phyloP scores from a whole-genome alignment of 2,113 vertebrate species.

The Pterocles orientalis region DNA sequence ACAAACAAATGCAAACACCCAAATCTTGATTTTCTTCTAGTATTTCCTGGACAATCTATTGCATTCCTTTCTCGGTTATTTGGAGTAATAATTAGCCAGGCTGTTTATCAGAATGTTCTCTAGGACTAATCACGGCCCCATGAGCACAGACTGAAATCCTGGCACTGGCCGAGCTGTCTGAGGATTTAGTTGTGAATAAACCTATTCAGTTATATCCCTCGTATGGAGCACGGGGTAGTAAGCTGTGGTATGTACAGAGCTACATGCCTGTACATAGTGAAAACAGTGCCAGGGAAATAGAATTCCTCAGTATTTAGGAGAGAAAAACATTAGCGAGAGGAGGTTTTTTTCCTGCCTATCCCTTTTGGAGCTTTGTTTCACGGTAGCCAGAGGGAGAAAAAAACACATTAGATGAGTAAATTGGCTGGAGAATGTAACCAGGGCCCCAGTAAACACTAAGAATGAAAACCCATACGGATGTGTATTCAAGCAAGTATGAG shows the following conservation, averaged over 20 bases:
- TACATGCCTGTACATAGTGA: neutral
- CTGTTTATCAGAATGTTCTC: conserved; percentile 32
- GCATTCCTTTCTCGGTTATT: neutral
- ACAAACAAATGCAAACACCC: conserved; percentile 23
- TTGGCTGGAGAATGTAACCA: conserved; percentile 66
- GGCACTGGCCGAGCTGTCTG: neutral
- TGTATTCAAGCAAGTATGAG: conserved; percentile 49
- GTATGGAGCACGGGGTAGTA: conserved; percentile 1
- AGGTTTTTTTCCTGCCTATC: neutral
- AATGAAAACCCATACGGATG: conserved; percentile 37
- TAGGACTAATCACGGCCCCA: neutral
- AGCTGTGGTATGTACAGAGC: neutral
- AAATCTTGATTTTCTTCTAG: neutral
- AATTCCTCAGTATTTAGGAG: conserved; percentile 23
- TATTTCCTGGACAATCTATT: neutral
- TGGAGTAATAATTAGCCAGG: conserved; percentile 41
- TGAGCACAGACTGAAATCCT: conserved; percentile 26
- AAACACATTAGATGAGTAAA: conserved; percentile 57
- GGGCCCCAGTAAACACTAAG: conserved; percentile 45
- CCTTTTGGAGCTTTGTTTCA: conserved; percentile 49
- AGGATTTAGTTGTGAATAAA: conserved; percentile 47
- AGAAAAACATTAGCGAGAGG: neutral
- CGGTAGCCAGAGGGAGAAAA: conserved; percentile 39
- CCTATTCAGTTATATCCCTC: conserved; percentile 23
- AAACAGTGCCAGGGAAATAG: neutral